A percentile compares a stretch with the other conserved stretches of the same genome.
Evolutionary conservation across 2,113 vertebrate species (phyloP).

Genomic region (Campylomormyrus tamandua): DNA sequence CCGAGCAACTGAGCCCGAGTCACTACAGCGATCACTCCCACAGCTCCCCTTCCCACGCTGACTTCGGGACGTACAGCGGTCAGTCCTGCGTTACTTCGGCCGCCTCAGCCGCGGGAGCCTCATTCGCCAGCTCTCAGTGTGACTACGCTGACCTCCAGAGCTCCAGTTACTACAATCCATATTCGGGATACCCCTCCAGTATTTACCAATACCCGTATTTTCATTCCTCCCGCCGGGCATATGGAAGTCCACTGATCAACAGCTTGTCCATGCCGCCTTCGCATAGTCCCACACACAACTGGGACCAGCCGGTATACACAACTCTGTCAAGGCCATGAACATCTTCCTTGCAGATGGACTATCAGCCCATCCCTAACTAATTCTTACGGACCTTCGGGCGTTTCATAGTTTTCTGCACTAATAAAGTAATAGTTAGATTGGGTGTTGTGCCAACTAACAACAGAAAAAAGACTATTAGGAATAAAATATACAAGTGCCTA

Average conservation of each 20-base stretch:
- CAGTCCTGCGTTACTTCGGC: slow-evolving; percentile 61
- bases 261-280: slow-evolving; percentile 79
- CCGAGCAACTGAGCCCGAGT: slow-evolving; percentile 72
- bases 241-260: slow-evolving; percentile 80
- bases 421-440: slow-evolving; percentile 46
- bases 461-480: slow-evolving; percentile 33
- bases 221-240: slow-evolving; percentile 83
- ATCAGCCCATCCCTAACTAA: slow-evolving; percentile 12
- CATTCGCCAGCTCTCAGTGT: slow-evolving; percentile 79
- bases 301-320: slow-evolving; percentile 96
- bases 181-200: slow-evolving; percentile 80
- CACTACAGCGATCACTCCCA: slow-evolving; percentile 71
- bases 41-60: slow-evolving; percentile 70
- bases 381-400: slow-evolving; percentile 25
- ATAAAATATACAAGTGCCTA: slow-evolving; percentile 74
- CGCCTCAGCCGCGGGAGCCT: slow-evolving; percentile 54
- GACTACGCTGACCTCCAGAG: slow-evolving; percentile 94
- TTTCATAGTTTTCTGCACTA: slow-evolving; percentile 42
- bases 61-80: slow-evolving; percentile 71
- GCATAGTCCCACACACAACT: slow-evolving; percentile 82
- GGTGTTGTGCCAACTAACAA: neutral
- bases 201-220: slow-evolving; percentile 94
- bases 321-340: slow-evolving; percentile 82
- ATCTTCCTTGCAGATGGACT: slow-evolving; percentile 14
- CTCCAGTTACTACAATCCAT: slow-evolving; percentile 84